Evolutionary conservation across 2,888 invertebrate genomes (phyloP), one percentile per base, ranked within the genome.

Genomic region (Xestia rhomboidea): DNA sequence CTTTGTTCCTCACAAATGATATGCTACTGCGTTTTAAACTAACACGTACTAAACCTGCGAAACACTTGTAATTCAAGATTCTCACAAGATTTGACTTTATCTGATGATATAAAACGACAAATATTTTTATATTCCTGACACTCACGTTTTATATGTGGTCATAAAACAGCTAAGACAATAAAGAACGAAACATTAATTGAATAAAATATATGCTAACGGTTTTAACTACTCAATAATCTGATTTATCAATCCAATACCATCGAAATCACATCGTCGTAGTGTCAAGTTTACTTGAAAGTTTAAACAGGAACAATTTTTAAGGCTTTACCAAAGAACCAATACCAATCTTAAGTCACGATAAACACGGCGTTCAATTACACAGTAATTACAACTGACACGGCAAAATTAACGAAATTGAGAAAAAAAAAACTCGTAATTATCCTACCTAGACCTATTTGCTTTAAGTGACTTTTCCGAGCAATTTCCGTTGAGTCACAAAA

Each of bases 381-480:
- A 78, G 82, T 84, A 77, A 82, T 89, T 89, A 87, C 85, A 73
- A 60, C 78, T 86, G 87, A 82, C 90, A 88, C 88, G 80, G 64
- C 79, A 87, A 91, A 92, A 89, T 91, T 91, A 89, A 91, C 84
- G 83, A 83, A 89, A 86, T 87, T 81, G 83, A 88, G 87, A 91
- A 89, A 91, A 90, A 90, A 93, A 76, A 79, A 91, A 54, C 46
- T 64, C 88, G 92, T 93, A 95, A 95, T 95, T 95, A 95, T 92
- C 90, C 88, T 92, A 91, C 93, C 92, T 92, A 92, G 92, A 92
- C 92, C 93, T 93, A 93, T 95, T 94, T 92, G 91, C 88, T 89
- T 92, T 90, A 92, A 94, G 93, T 91, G 90, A 93, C 93, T 93
- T 92, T 95, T 95, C 94, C 95, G 92, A 91, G 92, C 92, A 95